Percentiles rank a stretch among this genome's conserved stretches.
Evolutionary conservation across 2,797 vertebrate genomes (phyloP).

Genomic region (Tenualosa ilisha): DNA sequence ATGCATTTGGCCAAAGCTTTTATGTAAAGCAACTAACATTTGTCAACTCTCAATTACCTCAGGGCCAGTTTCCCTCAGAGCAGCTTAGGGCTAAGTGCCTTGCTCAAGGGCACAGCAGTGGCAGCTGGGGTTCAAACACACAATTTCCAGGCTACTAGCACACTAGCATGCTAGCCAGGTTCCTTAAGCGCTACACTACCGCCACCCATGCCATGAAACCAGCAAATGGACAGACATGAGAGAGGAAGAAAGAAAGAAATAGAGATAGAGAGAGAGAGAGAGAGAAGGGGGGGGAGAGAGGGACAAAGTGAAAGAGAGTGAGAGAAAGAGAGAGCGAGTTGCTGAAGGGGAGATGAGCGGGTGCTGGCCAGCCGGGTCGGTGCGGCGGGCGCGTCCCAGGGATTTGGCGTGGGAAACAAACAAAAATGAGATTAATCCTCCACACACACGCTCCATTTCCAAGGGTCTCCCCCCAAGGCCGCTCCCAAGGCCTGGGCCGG

Average conservation of each 20-base stretch:
- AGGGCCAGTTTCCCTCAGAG: no score
- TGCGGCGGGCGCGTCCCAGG: constrained; percentile 51
- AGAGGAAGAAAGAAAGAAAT: background rate
- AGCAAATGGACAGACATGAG: background rate
- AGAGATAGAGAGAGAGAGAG: background rate
- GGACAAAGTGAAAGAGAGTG: background rate
- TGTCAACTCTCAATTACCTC: no score
- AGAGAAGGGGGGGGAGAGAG: background rate
- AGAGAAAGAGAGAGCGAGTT: background rate
- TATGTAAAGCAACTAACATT: no score
- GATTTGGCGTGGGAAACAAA: constrained; percentile 62
- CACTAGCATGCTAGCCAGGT: no score
- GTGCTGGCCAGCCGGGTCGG: background rate
- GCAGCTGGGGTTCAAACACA: no score
- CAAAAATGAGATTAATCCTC: constrained; percentile 68
- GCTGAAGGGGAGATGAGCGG: background rate
- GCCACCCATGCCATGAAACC: no score
- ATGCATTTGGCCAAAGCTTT: no score
- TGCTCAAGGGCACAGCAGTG: no score
- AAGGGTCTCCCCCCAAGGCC: background rate
- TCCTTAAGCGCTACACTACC: no score
- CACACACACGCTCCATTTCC: background rate
- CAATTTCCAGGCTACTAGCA: no score
- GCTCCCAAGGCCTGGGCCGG: background rate
- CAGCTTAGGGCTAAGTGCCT: no score